phyloP scores from a whole-genome alignment of 1,140 invertebrate species.

The Drosophila punjabiensis region DNA sequence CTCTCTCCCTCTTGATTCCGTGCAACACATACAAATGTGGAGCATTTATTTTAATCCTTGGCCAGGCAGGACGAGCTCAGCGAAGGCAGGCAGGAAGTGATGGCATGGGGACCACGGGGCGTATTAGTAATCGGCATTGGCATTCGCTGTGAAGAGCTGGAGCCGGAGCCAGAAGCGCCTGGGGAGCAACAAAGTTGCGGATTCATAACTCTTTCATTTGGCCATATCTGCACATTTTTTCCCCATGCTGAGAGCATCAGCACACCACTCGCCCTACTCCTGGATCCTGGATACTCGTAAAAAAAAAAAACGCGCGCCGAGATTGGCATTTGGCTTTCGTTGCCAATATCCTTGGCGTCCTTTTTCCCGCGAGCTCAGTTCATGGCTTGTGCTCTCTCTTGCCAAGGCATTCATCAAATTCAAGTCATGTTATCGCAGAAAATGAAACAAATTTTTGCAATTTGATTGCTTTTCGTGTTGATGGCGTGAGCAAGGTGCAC shows the following conservation, averaged over 20 bases:
- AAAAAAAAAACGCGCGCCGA: constrained; percentile 76
- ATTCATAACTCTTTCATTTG: constrained; percentile 84
- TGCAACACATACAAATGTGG: constrained; percentile 77
- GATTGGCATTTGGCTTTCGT: constrained; percentile 81
- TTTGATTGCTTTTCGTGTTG: constrained; percentile 83
- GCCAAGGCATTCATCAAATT: constrained; percentile 83
- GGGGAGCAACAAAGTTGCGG: constrained; percentile 76
- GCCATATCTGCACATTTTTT: constrained; percentile 79
- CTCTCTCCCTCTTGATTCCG: constrained; percentile 28
- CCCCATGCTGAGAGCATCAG: constrained; percentile 19
- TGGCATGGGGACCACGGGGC: constrained; percentile 48
- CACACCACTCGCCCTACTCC: neutral
- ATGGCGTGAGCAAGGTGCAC: constrained; percentile 51
- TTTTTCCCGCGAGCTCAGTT: constrained; percentile 18
- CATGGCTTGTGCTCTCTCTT: constrained; percentile 45
- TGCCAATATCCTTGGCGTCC: constrained; percentile 75
- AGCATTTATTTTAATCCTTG: constrained; percentile 80
- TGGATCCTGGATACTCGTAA: constrained; percentile 52
- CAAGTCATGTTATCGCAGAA: constrained; percentile 84
- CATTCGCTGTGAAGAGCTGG: constrained; percentile 44
- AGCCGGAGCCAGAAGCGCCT: constrained; percentile 58
- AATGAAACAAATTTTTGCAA: constrained; percentile 84
- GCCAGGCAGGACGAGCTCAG: constrained; percentile 21
- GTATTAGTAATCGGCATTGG: constrained; percentile 79
- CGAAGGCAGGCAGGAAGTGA: constrained; percentile 8